Conservation (phyloP, 2,113 vertebrate genomes). For the Centrocercus urophasianus region DNA sequence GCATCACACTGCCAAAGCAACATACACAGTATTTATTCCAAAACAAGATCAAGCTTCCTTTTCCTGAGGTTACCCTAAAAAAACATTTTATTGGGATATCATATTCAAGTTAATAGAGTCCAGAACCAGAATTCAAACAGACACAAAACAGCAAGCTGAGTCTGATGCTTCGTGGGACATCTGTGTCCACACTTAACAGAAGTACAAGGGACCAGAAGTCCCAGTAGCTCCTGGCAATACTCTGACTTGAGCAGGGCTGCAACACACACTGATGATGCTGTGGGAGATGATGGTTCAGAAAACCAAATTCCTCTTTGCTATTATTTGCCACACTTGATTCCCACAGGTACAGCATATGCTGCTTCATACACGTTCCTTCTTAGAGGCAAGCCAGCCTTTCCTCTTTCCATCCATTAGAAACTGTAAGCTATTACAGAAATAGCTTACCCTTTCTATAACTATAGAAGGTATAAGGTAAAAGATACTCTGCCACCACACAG, state of each 20-base stretch:
- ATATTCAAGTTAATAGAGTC: not conserved
- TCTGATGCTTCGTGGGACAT: not conserved
- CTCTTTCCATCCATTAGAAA: not conserved
- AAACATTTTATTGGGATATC: not conserved
- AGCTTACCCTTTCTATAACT: too few relatives aligned
- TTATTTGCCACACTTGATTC: not conserved
- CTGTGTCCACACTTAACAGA: rapidly evolving
- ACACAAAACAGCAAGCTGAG: rapidly evolving
- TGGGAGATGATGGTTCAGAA: not conserved
- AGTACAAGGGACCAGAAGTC: rapidly evolving
- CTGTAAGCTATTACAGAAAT: too few relatives aligned
- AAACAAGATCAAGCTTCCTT: not conserved
- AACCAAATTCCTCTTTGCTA: not conserved
- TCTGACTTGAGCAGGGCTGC: rapidly evolving
- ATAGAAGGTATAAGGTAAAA: not conserved
- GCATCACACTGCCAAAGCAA: not conserved
- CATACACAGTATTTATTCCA: not conserved
- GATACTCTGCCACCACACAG: not conserved
- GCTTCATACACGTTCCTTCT: not conserved
- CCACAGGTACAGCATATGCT: not conserved
- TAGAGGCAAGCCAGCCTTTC: not conserved
- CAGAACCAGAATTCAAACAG: not conserved
- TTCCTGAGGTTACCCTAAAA: not conserved
- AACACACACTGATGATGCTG: not conserved
- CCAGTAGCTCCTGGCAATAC: rapidly evolving